Percentiles rank a stretch among this genome's conserved stretches.
These are phyloP conservation scores for Suricata suricatta DNA, from an alignment of 2,113 vertebrate species.

Conservation along the genomic window DNA sequence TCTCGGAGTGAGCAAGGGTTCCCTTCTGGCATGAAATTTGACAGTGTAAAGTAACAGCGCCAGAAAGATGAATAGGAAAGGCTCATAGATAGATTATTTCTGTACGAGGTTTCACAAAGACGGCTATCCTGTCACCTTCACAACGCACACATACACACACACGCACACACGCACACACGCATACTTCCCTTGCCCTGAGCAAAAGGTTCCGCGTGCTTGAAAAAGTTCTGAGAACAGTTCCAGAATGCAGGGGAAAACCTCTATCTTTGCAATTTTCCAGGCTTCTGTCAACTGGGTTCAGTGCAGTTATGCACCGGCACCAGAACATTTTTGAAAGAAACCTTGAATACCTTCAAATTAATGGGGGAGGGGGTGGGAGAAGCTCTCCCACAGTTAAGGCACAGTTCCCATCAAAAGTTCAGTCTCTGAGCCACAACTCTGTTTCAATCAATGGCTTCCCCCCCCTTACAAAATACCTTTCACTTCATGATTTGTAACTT, in stretches of 20 bases:
- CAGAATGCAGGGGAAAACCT: not conserved
- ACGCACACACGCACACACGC: not conserved
- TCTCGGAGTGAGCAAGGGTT: not conserved
- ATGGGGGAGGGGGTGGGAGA: not conserved
- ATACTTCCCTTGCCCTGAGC: not conserved
- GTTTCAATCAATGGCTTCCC: not conserved
- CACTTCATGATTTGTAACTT: not conserved
- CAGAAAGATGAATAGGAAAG: not conserved
- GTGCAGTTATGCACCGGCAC: not conserved
- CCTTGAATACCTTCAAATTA: not conserved
- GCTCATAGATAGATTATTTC: not conserved
- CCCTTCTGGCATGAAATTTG: not conserved
- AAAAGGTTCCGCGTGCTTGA: not conserved
- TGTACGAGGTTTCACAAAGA: not conserved
- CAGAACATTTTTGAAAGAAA: not conserved
- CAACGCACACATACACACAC: not conserved
- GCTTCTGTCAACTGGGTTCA: not conserved
- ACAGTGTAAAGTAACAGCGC: not conserved
- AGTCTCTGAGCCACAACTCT: not conserved
- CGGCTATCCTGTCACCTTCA: not conserved
- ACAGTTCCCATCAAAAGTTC: not conserved
- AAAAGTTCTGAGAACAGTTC: not conserved
- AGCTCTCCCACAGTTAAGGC: not conserved
- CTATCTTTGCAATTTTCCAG: not conserved
- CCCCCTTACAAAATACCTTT: not conserved